These are phyloP conservation scores for Sinocyclocheilus anshuiensis DNA, from an alignment of 2,113 vertebrate species.

Conservation along the genomic window DNA sequence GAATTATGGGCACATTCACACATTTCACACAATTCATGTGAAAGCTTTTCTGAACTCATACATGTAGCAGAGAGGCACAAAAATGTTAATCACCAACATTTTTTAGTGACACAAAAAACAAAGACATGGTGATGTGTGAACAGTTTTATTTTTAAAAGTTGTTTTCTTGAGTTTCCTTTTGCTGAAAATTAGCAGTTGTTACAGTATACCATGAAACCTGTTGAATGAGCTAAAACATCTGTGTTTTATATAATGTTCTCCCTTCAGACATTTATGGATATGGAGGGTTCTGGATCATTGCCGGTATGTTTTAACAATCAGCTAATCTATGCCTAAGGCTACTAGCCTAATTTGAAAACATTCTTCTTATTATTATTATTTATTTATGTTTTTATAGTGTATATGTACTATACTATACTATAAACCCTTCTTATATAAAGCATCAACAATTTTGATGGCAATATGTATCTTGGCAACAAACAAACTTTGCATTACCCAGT, in stretches of 20 bases:
- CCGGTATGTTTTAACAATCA: conserved; percentile 63
- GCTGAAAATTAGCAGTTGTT: neutral
- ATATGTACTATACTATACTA: too few species aligned
- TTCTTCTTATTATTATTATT: neutral
- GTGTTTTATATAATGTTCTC: conserved; percentile 20
- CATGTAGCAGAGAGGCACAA: neutral
- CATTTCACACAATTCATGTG: neutral
- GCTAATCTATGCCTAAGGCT: neutral
- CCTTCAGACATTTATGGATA: conserved; percentile 87
- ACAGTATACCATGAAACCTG: neutral
- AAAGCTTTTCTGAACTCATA: neutral
- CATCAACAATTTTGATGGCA: neutral
- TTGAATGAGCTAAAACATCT: neutral
- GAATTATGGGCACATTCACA: neutral
- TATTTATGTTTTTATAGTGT: too few species aligned
- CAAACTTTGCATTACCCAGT: neutral
- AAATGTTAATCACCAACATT: neutral
- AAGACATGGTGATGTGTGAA: neutral
- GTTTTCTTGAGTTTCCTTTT: neutral
- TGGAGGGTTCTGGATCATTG: conserved; percentile 91
- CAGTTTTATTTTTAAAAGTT: neutral
- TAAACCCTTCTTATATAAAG: neutral
- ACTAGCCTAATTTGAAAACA: neutral
- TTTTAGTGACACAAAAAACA: neutral
- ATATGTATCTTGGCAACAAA: neutral